Base-by-base conservation (phyloP, 2,797 vertebrate species). In the Tympanoctomys barrerae region DNA sequence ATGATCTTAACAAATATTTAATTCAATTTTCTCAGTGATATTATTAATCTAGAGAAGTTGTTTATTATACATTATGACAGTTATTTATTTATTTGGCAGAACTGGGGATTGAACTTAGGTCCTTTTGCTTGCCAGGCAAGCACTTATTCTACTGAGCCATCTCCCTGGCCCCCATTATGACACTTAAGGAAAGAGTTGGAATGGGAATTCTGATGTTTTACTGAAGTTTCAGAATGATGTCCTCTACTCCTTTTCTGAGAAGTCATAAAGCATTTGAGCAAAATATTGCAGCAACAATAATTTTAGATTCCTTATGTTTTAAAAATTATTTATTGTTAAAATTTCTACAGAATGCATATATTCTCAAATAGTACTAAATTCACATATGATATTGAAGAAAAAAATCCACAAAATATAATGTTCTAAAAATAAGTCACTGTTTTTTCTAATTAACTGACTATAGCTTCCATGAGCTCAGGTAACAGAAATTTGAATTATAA, bases 401-500 rank as follows among this genome's bases (percentile, higher is more conserved):
- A 87, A 96, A 87, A 62, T 82, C 5, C 21, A 57, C 11, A 49
- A 33, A 90, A 57, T 46, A 39, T 33, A 89, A 79, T 16, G 2
- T n/a, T 80, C 66, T 42, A 78, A 81, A 83, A 73, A 0, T 52
- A 87, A 78, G 42, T 62, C 9, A 33, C 57, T 89, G 70, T 31
- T 83, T 90, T 88, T 94, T 92, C 62, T 86, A 87, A 73, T 66
- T 80, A 93, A 59, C 14, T 70, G 26, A 75, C 75, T 21, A 79
- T 21, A 13, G n/a, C 13, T 49, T 86, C 19, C 49, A 28, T 0
- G 36, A 33, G 3, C 12, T 92, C 59, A 84, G 61, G 28, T n/a
- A 70, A 52, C 26, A 64, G 70, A 91, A 18, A 13, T 19, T 59
- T 80, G 10, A 28, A 6, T 54, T 54, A 61, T 87, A 81, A 84